Evolutionary conservation across 1,140 invertebrate species (phyloP), one percentile per base, ranked within the genome.

Genomic region (Eueides isabella): DNA sequence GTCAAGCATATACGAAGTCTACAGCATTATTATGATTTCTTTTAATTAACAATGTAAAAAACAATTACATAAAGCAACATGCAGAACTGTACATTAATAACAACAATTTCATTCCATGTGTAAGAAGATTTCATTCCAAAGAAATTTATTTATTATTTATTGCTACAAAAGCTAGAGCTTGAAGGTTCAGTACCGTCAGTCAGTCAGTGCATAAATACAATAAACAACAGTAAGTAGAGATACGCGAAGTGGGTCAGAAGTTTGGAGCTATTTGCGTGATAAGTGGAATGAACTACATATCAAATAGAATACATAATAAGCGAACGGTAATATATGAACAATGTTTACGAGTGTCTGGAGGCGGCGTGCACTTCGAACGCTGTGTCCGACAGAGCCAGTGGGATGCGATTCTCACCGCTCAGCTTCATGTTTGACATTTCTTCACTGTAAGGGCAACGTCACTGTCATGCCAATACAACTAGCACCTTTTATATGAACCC

Each of bases 401-500:
- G 92, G 83, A 93, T 92, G 80, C 92, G 89, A 80, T 92, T 91
- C 68, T 92, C 90, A 41, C 91, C 90, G 72, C 82, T 85, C 84
- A 93, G 84, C 82, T 92, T 92, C 82, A 93, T 80, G 80, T 92
- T 92, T 65, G 90, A 92, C 90, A 93, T 92, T 82, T 93, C 92
- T 85, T 92, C 92, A 74, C 92, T 93, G 92, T 71, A 93, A 92
- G 75, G 71, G 83, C 74, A 78, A 86, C 72, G 64, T 63, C 61
- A 64, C 78, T 70, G 73, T 79, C 55, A 78, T 75, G 74, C 61
- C 62, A 61, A 12, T 23, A 48, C 35, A 11, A 9, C 26, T 55
- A 26, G 6, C 44, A 7, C 2, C 2, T 26, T 55, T 55, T 26
- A 9, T 23, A 23, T 23, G 2, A 48, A 48, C 41, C 6, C 6